phyloP scores from a whole-genome alignment of 2,888 invertebrate genomes.

The Monopis laevigella region DNA sequence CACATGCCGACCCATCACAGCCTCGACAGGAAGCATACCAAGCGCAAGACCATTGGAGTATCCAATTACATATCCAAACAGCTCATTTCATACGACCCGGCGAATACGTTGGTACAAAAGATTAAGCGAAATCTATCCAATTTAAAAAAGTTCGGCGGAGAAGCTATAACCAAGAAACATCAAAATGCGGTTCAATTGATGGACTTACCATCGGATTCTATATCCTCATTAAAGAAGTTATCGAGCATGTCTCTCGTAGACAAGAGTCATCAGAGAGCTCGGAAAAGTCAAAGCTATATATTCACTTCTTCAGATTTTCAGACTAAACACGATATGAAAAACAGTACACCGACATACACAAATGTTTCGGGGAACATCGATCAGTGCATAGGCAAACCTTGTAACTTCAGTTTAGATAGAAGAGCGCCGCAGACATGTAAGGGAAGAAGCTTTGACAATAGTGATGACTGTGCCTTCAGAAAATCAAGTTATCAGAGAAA shows the following conservation, averaged over 20 bases:
- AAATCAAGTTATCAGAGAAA: conserved; percentile 43
- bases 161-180: conserved; percentile 54
- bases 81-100: conserved; percentile 57
- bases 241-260: conserved; percentile 57
- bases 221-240: conserved; percentile 52
- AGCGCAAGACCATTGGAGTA: conserved; percentile 55
- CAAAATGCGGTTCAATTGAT: conserved; percentile 57
- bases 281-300: conserved; percentile 52
- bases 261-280: conserved; percentile 47
- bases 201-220: conserved; percentile 55
- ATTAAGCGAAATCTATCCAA: conserved; percentile 60
- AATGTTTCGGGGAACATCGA: conserved; percentile 61
- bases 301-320: conserved; percentile 45
- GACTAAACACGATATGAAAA: conserved; percentile 47
- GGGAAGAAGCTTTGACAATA: conserved; percentile 53
- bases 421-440: conserved; percentile 39
- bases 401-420: conserved; percentile 35
- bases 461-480: conserved; percentile 40
- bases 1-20: conserved; percentile 53
- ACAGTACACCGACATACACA: conserved; percentile 47
- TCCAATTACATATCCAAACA: conserved; percentile 61
- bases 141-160: conserved; percentile 59
- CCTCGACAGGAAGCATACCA: conserved; percentile 55
- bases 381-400: conserved; percentile 48
- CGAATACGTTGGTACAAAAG: conserved; percentile 57